Conservation (phyloP, 1,140 invertebrate species). For the Aphaenogaster ashmeadi region DNA sequence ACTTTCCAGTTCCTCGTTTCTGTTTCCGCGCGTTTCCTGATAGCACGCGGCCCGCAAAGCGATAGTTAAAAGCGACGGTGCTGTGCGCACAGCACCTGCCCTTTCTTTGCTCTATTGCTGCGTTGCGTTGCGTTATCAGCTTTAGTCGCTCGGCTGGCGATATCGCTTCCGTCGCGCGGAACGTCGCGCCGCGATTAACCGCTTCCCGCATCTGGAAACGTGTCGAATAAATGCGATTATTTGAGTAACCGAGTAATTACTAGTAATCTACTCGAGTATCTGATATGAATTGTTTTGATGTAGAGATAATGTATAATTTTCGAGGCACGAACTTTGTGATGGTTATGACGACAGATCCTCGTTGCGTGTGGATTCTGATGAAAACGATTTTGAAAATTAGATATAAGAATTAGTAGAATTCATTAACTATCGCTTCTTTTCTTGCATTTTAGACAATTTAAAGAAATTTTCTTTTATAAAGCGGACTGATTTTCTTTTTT, state of each 20-base stretch:
- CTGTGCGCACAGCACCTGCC: conserved; percentile 65
- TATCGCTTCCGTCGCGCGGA: conserved; percentile 55
- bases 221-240: conserved; percentile 20
- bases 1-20: conserved; percentile 80
- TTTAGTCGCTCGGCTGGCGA: conserved; percentile 3
- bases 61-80: conserved; percentile 73
- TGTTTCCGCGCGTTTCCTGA: conserved; percentile 77
- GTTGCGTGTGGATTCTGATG: background rate
- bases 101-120: conserved; percentile 39
- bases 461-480: background rate
- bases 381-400: background rate
- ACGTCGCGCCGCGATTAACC: conserved; percentile 48
- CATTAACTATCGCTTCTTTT: background rate
- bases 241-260: conserved; percentile 4
- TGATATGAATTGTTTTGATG: background rate
- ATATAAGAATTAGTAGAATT: background rate
- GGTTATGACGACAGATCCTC: background rate
- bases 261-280: background rate
- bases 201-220: conserved; percentile 39
- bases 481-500: background rate
- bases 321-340: background rate
- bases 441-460: background rate
- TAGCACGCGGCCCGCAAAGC: conserved; percentile 59
- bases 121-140: conserved; percentile 44
- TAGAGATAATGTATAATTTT: background rate